Conservation (phyloP, 2,113 vertebrate species). For the Nicator chloris region DNA sequence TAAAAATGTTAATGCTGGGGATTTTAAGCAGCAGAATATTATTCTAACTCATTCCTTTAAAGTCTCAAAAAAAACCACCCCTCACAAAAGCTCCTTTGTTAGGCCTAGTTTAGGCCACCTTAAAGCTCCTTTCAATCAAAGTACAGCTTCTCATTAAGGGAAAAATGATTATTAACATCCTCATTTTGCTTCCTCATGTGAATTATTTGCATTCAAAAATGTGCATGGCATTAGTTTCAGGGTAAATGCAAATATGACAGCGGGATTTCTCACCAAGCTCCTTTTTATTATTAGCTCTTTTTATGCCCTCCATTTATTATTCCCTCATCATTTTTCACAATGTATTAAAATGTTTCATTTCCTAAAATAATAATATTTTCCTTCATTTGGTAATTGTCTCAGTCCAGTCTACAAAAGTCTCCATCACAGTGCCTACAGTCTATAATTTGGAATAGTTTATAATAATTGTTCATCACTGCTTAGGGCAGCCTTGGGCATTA, state of each 20-base stretch:
- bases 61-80: not conserved
- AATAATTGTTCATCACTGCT: conserved; percentile 57
- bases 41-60: conserved; percentile 62
- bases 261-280: conserved; percentile 76
- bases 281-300: conserved; percentile 81
- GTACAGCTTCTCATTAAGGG: conserved; percentile 78
- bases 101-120: conserved; percentile 71
- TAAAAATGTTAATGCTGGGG: conserved; percentile 52
- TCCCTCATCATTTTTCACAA: conserved; percentile 77
- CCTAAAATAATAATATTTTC: conserved; percentile 80
- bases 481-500: conserved; percentile 63
- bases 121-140: conserved; percentile 76
- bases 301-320: conserved; percentile 79
- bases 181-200: conserved; percentile 80
- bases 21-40: conserved; percentile 64
- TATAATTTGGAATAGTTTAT: conserved; percentile 69
- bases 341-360: conserved; percentile 79
- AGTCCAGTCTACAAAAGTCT: conserved; percentile 60
- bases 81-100: conserved; percentile 62
- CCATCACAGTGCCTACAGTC: conserved; percentile 25
- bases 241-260: conserved; percentile 84
- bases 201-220: conserved; percentile 83
- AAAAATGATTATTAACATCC: conserved; percentile 81
- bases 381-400: conserved; percentile 76
- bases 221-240: conserved; percentile 79